Base-by-base conservation (phyloP, 2,113 vertebrate species). In the Upupa epops region DNA sequence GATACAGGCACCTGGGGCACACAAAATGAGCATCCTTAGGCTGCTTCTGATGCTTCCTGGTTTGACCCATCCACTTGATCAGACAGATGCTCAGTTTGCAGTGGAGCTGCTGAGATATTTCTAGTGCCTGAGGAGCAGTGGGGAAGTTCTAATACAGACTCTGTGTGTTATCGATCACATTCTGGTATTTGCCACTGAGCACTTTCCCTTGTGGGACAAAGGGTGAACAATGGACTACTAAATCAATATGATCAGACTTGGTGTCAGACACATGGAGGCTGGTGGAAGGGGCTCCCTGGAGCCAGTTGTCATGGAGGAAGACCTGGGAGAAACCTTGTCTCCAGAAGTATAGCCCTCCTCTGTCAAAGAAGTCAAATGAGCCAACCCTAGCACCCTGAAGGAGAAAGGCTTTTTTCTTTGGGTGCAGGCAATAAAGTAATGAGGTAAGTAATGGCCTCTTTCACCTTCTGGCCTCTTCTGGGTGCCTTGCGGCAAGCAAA, bases 211-310 rank as follows among this genome's bases (percentile, higher is more conserved):
- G 40, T 42, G 40, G 40, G 40, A 76, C 73, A 90, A 42, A 12
- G 40, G 11, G 40, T 42, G 70, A 55, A 93, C 92, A 96, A 95
- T 90, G 55, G 73, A 11, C 58, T 26, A 68, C 58, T 88, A 94
- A 95, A 95, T 96, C 92, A 94, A 13, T 88, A 34, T 0, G 2
- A 46, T 24, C 73, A 90, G 63, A 64, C 80, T 42, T 0, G 0
- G 48, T 76, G 79, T 55, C 80, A 89, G 93, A 89, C 83, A 32
- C 20, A 25, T 2, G 4, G 28, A 65, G 29, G 48, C 66, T 87
- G 60, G 28, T 32, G 61, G 59, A 68, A 84, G 78, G 42, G 83
- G 34, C 73, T 65, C 29, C 2, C 4, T 65, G 66, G 80, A 86
- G 86, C 58, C 88, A 45, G 55, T 61, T 8, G 5, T 42, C 81